Percentiles rank a stretch among this genome's conserved stretches.
Evolutionary conservation across 2,888 invertebrate species (phyloP).

Genomic region (Ectemnius continuus): DNA sequence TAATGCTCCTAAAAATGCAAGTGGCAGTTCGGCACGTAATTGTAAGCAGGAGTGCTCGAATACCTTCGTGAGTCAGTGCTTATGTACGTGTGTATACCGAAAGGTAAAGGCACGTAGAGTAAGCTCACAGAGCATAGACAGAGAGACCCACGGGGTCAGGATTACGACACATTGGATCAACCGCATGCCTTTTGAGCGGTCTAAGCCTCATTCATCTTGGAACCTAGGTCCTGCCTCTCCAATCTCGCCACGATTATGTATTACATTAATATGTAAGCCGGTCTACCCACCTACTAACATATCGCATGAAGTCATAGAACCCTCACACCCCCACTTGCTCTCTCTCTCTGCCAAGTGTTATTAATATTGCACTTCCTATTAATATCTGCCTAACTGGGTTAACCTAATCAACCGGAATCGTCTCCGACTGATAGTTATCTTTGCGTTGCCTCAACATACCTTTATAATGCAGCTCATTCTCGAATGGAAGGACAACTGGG

Average conservation of each 20-base stretch:
- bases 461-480: too few relatives aligned
- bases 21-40: conserved; percentile 1
- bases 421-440: too few relatives aligned
- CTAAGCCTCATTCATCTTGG: conserved; percentile 61
- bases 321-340: conserved; percentile 12
- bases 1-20: conserved; percentile 27
- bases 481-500: too few relatives aligned
- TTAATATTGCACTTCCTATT: too few relatives aligned
- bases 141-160: conserved; percentile 61
- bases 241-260: conserved; percentile 62
- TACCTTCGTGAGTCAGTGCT: too few relatives aligned
- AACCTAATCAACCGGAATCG: too few relatives aligned
- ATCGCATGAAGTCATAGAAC: conserved; percentile 35
- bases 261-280: conserved; percentile 66
- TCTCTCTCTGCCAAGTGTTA: too few relatives aligned
- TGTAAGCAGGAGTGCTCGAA: too few relatives aligned
- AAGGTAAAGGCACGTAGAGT: conserved; percentile 39
- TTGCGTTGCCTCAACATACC: too few relatives aligned
- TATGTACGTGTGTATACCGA: background rate
- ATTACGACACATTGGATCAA: conserved; percentile 68
- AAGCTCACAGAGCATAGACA: conserved; percentile 41
- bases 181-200: conserved; percentile 63
- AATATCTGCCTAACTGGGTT: too few relatives aligned
- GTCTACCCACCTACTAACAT: conserved; percentile 57
- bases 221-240: conserved; percentile 55